Base-by-base conservation (phyloP, 2,113 vertebrate species). In the Siniperca chuatsi region DNA sequence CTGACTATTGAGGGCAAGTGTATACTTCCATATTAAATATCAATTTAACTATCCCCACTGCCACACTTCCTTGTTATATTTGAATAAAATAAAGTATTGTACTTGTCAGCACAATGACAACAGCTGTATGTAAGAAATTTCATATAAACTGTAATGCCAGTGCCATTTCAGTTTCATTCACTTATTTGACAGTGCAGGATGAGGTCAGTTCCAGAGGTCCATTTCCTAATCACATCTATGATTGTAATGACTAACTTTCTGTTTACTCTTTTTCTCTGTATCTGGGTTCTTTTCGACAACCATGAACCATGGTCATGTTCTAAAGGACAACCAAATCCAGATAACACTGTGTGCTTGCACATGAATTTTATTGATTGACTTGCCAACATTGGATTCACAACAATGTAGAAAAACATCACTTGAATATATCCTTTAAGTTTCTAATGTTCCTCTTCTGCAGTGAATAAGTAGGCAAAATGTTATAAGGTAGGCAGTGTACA, bases 181-280 rank as follows among this genome's bases (percentile, higher is more conserved):
- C 54, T 15, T 8, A 21, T 81, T 76, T 54, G 33, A 67, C 70
- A 33, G 52, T 62, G 37, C 40, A 48, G 71, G 50, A 86, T 84
- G 50, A 65, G 80, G 55, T 82, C 60, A 79, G 85, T 86, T 87
- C 50, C 89, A 91, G 81, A 87, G 75, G 89, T 89, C 75, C 66
- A 55, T 86, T 92, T 92, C 82, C 86, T 87, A 87, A 93, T 91
- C 87, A 44, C 78, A 76, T 78, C 81, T 78, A 20, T 82, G 60
- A 84, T 83, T 90, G 65, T 84, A 93, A 93, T 95, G 88, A 86
- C 91, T 94, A 94, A 94, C 93, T 89, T 94, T 89, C 6, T 94
- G 85, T 94, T 92, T 80, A 79, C 84, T 90, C 71, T 87, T 83
- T 78, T 84, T 46, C 60, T 79, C 29, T 75, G 87, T 92, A 92